Conservation (phyloP, 2,888 invertebrate species). For the Chaetogeoica ovagalla region DNA sequence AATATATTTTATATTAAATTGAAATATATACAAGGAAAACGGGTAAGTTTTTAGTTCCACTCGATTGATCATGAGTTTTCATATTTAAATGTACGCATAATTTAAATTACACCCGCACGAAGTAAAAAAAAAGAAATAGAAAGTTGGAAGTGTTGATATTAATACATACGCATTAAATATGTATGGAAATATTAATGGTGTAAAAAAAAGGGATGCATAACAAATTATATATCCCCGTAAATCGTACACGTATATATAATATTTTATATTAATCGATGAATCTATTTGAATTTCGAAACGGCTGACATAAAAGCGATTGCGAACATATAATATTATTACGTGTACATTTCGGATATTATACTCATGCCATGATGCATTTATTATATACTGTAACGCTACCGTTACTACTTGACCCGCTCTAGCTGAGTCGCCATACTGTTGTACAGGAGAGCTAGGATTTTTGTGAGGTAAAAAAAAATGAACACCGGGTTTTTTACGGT, state of each 20-base stretch:
- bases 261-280: not conserved
- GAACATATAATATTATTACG: not conserved
- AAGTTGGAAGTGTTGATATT: not conserved
- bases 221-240: not conserved
- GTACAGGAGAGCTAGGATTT: too few species aligned
- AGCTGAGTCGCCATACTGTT: too few species aligned
- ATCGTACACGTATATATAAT: not conserved
- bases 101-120: not conserved
- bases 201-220: not conserved
- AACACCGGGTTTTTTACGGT: too few species aligned
- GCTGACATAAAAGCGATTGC: not conserved
- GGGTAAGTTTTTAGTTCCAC: slow-evolving; percentile 2
- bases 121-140: not conserved
- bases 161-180: not conserved
- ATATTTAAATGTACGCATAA: not conserved
- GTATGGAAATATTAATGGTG: slow-evolving; percentile 14
- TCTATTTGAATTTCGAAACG: too few species aligned
- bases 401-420: too few species aligned
- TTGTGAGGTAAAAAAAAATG: too few species aligned
- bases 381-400: too few species aligned
- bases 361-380: too few species aligned
- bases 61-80: slow-evolving; percentile 6
- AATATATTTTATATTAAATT: too few species aligned
- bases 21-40: not conserved
- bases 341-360: not conserved